These are phyloP conservation scores for Drosophila kikkawai DNA, from an alignment of 1,140 invertebrate genomes.

Conservation along the genomic window DNA sequence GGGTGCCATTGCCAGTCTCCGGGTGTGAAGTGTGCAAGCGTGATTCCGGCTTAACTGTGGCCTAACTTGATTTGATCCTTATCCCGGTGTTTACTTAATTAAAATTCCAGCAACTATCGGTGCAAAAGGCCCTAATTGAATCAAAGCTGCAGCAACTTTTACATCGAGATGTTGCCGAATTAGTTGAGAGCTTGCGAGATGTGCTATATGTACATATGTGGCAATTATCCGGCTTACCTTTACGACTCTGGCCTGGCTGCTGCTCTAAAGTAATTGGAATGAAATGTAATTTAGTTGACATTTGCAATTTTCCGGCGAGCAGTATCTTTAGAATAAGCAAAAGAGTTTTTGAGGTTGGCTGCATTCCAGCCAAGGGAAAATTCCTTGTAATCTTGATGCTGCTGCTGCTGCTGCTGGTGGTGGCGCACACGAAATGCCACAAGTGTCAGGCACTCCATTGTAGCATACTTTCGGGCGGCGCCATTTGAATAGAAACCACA, in stretches of 20 bases:
- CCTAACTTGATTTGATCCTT: conserved; percentile 47
- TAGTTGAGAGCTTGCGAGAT: conserved; percentile 2
- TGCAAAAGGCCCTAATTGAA: conserved; percentile 35
- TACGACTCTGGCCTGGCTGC: not conserved
- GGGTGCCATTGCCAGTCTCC: conserved; percentile 34
- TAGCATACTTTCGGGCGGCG: conserved; percentile 72
- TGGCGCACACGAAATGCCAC: conserved; percentile 50
- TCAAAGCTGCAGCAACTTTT: conserved; percentile 22
- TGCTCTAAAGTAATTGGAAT: conserved; percentile 23
- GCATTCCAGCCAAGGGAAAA: conserved; percentile 25
- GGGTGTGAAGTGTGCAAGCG: conserved; percentile 9
- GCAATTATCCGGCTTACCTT: conserved; percentile 50
- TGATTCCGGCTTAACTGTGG: conserved; percentile 12
- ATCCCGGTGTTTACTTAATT: conserved; percentile 48
- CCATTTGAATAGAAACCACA: conserved; percentile 59
- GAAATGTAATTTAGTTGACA: conserved; percentile 42
- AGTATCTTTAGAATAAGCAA: conserved; percentile 14
- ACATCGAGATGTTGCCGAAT: conserved; percentile 7
- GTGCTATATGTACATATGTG: not conserved
- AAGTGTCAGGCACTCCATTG: conserved; percentile 60
- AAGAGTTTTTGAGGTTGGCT: conserved; percentile 24
- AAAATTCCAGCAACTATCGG: conserved; percentile 36
- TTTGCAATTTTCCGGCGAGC: conserved; percentile 29
- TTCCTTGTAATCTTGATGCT: conserved; percentile 34
- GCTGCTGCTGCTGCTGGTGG: not conserved